These are phyloP conservation scores for Tribolium freemani DNA, from an alignment of 2,888 invertebrate species.

Conservation along the genomic window DNA sequence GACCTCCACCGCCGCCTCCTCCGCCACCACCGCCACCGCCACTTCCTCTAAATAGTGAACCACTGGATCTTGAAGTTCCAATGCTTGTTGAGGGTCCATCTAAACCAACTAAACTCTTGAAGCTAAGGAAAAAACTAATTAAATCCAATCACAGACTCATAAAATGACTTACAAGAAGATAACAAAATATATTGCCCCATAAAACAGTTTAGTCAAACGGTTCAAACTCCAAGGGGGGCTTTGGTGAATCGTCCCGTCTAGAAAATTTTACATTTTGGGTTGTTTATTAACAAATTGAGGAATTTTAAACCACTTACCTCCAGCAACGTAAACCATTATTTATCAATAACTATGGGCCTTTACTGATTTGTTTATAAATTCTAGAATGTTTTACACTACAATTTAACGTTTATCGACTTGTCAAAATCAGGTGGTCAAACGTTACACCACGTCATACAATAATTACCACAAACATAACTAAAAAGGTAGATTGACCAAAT, in stretches of 20 bases:
- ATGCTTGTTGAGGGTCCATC: constrained; percentile 13
- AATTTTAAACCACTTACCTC: neutral
- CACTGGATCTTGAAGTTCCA: constrained; percentile 20
- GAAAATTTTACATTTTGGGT: no score
- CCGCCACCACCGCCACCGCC: constrained; percentile 34
- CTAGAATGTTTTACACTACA: neutral
- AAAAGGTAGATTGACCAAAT: no score
- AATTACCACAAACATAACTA: neutral
- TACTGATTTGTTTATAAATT: neutral
- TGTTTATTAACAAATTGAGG: no score
- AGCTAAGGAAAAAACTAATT: constrained; percentile 8
- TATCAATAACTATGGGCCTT: neutral
- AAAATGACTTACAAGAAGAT: constrained; percentile 33
- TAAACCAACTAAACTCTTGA: constrained; percentile 37
- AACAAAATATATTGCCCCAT: constrained; percentile 28
- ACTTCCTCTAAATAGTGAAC: constrained; percentile 35
- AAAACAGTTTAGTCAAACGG: constrained; percentile 21
- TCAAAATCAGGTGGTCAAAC: neutral
- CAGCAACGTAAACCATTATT: constrained; percentile 29
- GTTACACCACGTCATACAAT: neutral
- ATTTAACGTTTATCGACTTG: constrained; percentile 2
- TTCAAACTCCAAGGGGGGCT: constrained; percentile 35
- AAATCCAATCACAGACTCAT: neutral
- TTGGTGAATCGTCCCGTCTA: constrained; percentile 35
- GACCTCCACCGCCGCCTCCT: constrained; percentile 33